Evolutionary conservation across 2,113 vertebrate species (phyloP).

Genomic region (Nyctibius bracteatus): DNA sequence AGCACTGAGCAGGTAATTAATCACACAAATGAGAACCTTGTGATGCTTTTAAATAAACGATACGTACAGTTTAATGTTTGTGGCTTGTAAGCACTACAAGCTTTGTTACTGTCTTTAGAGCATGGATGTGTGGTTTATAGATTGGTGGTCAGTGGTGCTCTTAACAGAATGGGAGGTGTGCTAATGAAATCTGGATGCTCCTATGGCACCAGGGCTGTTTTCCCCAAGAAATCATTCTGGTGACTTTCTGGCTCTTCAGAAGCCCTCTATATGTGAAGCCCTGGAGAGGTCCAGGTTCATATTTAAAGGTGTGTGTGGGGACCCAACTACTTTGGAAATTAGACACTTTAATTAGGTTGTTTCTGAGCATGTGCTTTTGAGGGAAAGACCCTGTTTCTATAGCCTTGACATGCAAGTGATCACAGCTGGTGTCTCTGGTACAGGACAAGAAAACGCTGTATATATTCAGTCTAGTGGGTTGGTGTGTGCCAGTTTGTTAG

Average conservation of each 20-base stretch:
- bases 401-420: background rate
- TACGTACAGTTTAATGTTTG: background rate
- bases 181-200: background rate
- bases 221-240: background rate
- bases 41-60: constrained; percentile 55
- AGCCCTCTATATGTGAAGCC: background rate
- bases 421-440: background rate
- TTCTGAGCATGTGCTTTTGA: background rate
- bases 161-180: background rate
- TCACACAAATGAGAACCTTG: constrained; percentile 26
- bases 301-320: background rate
- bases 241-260: background rate
- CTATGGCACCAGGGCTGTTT: background rate
- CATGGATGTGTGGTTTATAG: constrained; percentile 44
- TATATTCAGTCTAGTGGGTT: background rate
- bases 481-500: too few species aligned
- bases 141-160: background rate
- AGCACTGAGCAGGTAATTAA: constrained; percentile 35
- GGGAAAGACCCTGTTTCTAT: background rate
- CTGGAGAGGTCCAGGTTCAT: background rate
- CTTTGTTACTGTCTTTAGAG: constrained; percentile 34
- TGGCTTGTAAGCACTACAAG: background rate
- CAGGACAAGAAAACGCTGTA: background rate
- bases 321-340: background rate
- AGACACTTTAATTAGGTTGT: background rate